A percentile compares a stretch with the other conserved stretches of the same genome.
phyloP scores from a whole-genome alignment of 1,140 invertebrate species.

The Forficula auricularia region DNA sequence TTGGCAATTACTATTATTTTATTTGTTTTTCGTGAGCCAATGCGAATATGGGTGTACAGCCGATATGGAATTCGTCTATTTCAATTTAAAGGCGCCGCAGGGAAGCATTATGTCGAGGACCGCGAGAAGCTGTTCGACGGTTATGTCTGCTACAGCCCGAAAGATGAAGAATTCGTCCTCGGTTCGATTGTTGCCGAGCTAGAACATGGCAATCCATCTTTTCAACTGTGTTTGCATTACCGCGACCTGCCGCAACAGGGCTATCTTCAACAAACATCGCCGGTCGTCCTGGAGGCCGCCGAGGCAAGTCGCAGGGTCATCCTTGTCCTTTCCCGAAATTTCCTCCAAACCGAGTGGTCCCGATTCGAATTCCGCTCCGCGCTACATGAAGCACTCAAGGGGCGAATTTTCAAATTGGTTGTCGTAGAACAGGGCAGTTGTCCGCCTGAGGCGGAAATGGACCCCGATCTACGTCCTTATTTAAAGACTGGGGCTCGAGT shows the following conservation, averaged over 20 bases:
- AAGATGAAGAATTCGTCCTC: constrained; percentile 77
- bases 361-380: constrained; percentile 67
- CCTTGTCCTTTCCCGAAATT: constrained; percentile 62
- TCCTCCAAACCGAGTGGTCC: constrained; percentile 73
- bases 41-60: constrained; percentile 72
- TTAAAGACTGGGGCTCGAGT: constrained; percentile 65
- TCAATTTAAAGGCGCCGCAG: constrained; percentile 27
- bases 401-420: constrained; percentile 64
- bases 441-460: constrained; percentile 57
- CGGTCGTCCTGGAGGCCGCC: constrained; percentile 66
- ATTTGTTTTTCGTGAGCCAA: constrained; percentile 65
- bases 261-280: constrained; percentile 48
- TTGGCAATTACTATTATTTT: constrained; percentile 55
- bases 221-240: constrained; percentile 74
- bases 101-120: constrained; percentile 42
- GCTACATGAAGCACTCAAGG: constrained; percentile 68
- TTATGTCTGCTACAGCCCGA: constrained; percentile 80
- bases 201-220: constrained; percentile 50
- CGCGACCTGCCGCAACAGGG: constrained; percentile 54
- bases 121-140: constrained; percentile 79
- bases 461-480: constrained; percentile 72
- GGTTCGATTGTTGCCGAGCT: constrained; percentile 67
- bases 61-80: constrained; percentile 69
- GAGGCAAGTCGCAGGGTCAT: constrained; percentile 66
- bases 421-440: constrained; percentile 69